Conservation (phyloP, 2,888 invertebrate species). For the Byasa hedistus region DNA sequence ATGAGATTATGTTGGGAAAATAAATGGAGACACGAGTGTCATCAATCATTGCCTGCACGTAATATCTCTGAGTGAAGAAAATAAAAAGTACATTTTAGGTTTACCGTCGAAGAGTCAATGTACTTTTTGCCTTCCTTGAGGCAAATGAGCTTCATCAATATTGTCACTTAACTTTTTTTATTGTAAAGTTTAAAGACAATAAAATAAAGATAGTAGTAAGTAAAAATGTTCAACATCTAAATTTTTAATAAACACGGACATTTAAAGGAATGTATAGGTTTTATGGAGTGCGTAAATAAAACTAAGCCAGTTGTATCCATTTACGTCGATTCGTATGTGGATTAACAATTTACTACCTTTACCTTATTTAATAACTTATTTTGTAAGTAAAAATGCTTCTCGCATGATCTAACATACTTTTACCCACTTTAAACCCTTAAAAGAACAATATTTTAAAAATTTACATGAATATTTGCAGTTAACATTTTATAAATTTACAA, state of each 20-base stretch:
- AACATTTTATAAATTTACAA: too few species aligned
- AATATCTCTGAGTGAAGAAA: not conserved
- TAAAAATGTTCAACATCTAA: too few species aligned
- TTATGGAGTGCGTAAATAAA: not conserved
- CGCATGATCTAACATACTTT: not conserved
- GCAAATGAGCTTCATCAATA: too few species aligned
- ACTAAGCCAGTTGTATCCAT: not conserved
- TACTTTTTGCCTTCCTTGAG: not conserved
- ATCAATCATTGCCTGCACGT: conserved; percentile 19
- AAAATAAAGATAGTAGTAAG: too few species aligned
- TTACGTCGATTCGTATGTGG: not conserved
- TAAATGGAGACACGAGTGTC: conserved; percentile 25
- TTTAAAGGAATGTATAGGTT: too few species aligned
- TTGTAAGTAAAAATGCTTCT: too few species aligned
- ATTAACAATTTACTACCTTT: not conserved
- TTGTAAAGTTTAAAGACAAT: too few species aligned
- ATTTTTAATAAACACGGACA: too few species aligned
- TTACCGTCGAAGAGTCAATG: not conserved
- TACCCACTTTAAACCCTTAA: not conserved
- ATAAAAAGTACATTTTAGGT: not conserved
- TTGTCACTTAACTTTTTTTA: too few species aligned
- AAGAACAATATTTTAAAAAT: too few species aligned
- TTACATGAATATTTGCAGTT: too few species aligned
- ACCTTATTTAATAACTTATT: too few species aligned
- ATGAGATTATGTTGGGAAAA: conserved; percentile 22